These are phyloP conservation scores for Sakesphorus luctuosus DNA, from an alignment of 2,113 vertebrate species.

Conservation along the genomic window DNA sequence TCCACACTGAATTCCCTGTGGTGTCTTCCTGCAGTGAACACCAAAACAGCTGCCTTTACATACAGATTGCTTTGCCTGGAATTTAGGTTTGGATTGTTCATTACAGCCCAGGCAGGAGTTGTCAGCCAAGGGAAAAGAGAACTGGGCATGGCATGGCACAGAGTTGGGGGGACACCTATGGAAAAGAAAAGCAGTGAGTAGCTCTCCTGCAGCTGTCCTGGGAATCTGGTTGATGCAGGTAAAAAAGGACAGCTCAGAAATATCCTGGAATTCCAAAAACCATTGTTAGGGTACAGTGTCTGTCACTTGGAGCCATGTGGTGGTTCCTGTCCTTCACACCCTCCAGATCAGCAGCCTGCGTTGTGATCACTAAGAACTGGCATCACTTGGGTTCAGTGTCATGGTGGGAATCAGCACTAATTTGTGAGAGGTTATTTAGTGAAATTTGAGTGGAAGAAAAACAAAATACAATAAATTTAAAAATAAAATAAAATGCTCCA, in stretches of 20 bases:
- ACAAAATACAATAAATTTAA: no score
- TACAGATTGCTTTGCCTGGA: neutral
- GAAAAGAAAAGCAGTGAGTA: neutral
- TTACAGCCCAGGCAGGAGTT: neutral
- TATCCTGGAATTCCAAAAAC: neutral
- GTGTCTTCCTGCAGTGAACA: neutral
- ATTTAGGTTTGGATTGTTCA: neutral
- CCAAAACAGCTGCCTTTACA: neutral
- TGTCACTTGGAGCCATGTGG: neutral
- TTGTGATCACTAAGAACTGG: neutral
- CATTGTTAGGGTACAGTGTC: neutral
- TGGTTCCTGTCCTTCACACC: neutral
- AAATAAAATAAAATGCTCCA: neutral
- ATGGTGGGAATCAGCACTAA: neutral
- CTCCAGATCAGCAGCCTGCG: neutral
- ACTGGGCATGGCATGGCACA: fast-evolving
- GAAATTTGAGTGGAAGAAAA: neutral
- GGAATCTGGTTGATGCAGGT: neutral
- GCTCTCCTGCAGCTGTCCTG: neutral
- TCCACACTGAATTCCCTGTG: neutral
- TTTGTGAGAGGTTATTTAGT: neutral
- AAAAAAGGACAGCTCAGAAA: neutral
- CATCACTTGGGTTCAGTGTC: neutral
- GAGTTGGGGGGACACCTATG: neutral
- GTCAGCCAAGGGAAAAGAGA: neutral